Evolutionary conservation across 1,140 invertebrate genomes (phyloP).

Genomic region (Bombus pascuorum): DNA sequence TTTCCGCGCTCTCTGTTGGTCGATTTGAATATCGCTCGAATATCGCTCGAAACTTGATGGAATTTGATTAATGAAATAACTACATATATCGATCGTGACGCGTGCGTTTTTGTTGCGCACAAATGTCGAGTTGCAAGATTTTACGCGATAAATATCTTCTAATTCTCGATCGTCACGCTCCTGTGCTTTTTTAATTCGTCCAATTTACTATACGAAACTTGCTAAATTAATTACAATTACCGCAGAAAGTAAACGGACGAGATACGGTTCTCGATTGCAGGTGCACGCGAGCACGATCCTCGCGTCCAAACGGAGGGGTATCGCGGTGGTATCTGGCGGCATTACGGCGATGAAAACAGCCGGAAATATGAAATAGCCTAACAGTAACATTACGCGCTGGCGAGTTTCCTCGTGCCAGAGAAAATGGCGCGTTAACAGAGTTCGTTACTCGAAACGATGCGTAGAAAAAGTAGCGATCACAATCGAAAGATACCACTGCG

Average conservation of each 20-base stretch:
- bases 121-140: background rate
- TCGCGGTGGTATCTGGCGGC: background rate
- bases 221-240: background rate
- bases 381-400: background rate
- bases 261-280: background rate
- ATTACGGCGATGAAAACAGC: background rate
- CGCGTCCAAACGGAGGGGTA: background rate
- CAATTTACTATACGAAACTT: background rate
- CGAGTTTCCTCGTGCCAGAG: background rate
- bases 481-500: constrained; percentile 6
- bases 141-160: too few species aligned
- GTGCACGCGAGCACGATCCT: background rate
- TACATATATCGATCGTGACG: background rate
- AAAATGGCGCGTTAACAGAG: background rate
- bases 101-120: background rate
- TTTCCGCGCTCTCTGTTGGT: background rate
- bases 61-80: constrained; percentile 2
- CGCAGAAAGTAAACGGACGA: background rate
- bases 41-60: background rate
- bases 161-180: background rate
- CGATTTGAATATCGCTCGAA: background rate
- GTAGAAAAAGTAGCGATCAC: constrained; percentile 12
- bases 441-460: constrained; percentile 2
- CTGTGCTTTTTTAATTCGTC: too few species aligned
- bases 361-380: constrained; percentile 1